phyloP scores from a whole-genome alignment of 2,888 invertebrate genomes.

The Volucella zonaria region DNA sequence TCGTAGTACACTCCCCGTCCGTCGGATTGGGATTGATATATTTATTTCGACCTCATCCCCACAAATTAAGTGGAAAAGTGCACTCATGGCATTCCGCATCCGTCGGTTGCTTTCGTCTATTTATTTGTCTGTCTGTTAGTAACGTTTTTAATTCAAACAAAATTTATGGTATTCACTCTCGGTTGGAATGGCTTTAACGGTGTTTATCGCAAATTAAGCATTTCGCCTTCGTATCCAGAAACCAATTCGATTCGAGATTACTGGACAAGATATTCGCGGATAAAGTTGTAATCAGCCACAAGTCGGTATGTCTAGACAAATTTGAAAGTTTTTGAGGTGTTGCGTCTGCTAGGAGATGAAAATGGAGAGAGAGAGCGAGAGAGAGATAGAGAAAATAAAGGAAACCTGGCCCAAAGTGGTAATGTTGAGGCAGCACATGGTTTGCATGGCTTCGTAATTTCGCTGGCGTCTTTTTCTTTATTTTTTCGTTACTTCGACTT shows the following conservation, averaged over 20 bases:
- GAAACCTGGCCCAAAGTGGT: conserved; percentile 54
- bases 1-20: background rate
- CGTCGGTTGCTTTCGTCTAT: background rate
- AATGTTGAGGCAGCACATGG: conserved; percentile 53
- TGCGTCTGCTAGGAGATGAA: conserved; percentile 63
- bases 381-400: conserved; percentile 6
- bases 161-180: conserved; percentile 66
- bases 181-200: conserved; percentile 62
- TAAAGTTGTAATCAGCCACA: conserved; percentile 68
- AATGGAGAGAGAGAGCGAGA: conserved; percentile 7
- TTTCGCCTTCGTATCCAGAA: conserved; percentile 48
- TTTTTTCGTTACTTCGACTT: conserved; percentile 33
- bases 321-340: conserved; percentile 74
- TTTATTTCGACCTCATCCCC: conserved; percentile 62
- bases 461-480: conserved; percentile 18
- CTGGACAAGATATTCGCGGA: conserved; percentile 60
- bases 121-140: conserved; percentile 19
- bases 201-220: conserved; percentile 71
- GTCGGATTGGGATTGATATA: conserved; percentile 39
- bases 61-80: conserved; percentile 57
- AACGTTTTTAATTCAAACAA: conserved; percentile 42
- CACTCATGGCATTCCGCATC: background rate
- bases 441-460: conserved; percentile 2
- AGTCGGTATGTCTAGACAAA: conserved; percentile 69
- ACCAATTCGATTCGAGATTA: conserved; percentile 52